Evolutionary conservation across 1,140 invertebrate genomes (phyloP), one percentile per base, ranked within the genome.

Genomic region (Dendrolimus punctatus): DNA sequence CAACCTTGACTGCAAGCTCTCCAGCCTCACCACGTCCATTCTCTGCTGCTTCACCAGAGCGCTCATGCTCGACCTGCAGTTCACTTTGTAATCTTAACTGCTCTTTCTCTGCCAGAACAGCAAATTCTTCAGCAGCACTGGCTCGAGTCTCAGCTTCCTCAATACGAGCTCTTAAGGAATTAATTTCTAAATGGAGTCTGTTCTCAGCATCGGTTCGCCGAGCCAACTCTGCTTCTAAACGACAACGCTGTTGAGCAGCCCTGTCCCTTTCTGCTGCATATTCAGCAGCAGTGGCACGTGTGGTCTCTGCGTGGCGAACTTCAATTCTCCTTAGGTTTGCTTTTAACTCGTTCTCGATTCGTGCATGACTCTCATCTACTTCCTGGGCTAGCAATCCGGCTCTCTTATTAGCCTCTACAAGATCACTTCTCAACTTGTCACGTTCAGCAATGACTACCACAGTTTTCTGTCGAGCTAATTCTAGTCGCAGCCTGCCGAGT

Each of bases 321-420:
- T 97, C 95, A 4, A 95, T 73, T 49, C 91, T 87, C 47, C 91
- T 92, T 42, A 92, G 85, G 51, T 92, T 91, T 42, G 91, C 89
- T 68, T 92, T 89, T 49, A 92, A 87, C 38, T 91, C 90, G 55
- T 91, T 91, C 79, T 98, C 96, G 64, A 97, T 89, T 43, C 92
- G 89, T 0, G 90, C 88, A 76, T 97, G 95, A 65, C 95, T 93
- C 50, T 98, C 96, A 74, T 98, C 96, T 2, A 96, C 93, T 81
- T 98, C 96, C 55, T 94, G 93, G 2, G 95, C 96, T 23, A 98
- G 79, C 40, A 95, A 66, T 6, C 91, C 89, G 0, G 95, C 93
- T 57, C 95, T 87, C 39, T 93, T 89, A 66, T 97, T 96, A 0
- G 95, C 95, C 64, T 96, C 94, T 6, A 88, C 80, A 6, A 97